These are phyloP conservation scores for Anguilla japonica DNA, from an alignment of 2,113 vertebrate species.

Conservation along the genomic window DNA sequence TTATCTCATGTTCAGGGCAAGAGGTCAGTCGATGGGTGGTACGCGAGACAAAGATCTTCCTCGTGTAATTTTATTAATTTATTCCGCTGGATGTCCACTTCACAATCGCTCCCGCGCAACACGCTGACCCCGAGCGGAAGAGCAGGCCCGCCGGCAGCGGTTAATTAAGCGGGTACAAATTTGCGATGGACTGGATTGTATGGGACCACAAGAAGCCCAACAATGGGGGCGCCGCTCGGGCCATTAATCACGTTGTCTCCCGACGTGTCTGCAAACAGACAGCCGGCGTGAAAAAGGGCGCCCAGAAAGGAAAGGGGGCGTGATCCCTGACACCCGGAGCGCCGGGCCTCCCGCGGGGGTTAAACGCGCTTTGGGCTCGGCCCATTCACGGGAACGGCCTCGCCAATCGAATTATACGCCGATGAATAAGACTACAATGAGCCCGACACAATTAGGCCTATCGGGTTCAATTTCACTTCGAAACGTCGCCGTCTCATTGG, in stretches of 20 bases:
- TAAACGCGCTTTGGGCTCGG: constrained; percentile 58
- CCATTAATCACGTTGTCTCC: constrained; percentile 71
- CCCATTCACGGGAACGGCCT: constrained; percentile 60
- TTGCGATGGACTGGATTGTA: constrained; percentile 63
- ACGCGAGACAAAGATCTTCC: no score
- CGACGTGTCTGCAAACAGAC: constrained; percentile 62
- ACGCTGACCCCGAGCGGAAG: neutral
- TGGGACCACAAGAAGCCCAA: constrained; percentile 59
- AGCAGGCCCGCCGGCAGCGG: constrained; percentile 6
- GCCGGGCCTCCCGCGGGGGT: constrained; percentile 51
- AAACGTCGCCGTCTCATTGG: constrained; percentile 2
- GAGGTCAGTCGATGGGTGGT: no score
- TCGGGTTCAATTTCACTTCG: constrained; percentile 59
- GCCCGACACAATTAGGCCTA: constrained; percentile 59
- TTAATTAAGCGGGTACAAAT: constrained; percentile 55
- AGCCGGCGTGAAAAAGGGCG: constrained; percentile 50
- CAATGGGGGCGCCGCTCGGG: constrained; percentile 61
- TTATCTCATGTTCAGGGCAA: no score
- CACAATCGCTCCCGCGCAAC: neutral
- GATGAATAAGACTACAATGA: constrained; percentile 57
- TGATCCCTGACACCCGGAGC: constrained; percentile 51
- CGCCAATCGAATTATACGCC: constrained; percentile 73
- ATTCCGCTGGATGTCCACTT: no score
- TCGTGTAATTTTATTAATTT: no score
- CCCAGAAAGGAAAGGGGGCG: constrained; percentile 41